Evolutionary conservation across 1,140 invertebrate genomes (phyloP), one percentile per base, ranked within the genome.

Genomic region (Rhopalosiphum maidis): DNA sequence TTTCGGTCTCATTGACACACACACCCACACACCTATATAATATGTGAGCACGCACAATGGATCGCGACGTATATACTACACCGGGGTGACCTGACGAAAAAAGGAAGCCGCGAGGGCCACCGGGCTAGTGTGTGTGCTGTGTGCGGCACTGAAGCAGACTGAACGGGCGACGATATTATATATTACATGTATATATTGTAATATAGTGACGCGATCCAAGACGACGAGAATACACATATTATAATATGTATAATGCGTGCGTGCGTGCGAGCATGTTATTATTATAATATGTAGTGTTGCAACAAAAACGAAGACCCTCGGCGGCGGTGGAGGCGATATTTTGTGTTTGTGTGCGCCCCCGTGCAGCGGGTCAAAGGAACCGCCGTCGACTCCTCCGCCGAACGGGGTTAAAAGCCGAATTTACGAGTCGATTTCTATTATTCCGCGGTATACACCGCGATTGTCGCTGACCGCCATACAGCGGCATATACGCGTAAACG

Each of bases 71-170:
- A 41, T 85, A 41, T 23, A 41, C 83, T 68, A 41, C 35, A 37
- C 35, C 35, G 68, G 90, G 60, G 90, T 82, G 55, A 91, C 90
- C 90, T 21, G 91, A 25, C 1, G 77, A 37, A 92, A 92, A 92
- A 92, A 92, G 90, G 91, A 92, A 92, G 91, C 91, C 91, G 91
- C 60, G 68, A 77, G 77, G 68, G 91, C 91, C 91, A 92, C 91
- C 91, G 77, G 91, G 77, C 68, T 54, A 85, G 91, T 82, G 48
- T 89, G 48, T 89, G 48, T 88, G 48, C 41, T 51, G 48, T 51
- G 48, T 51, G n/a, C 46, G 86, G 46, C 46, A 86, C 23, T n/a
- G n/a, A n/a, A 48, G n/a, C 30, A 86, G 9, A 86, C 43, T 30
- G 48, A 89, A n/a, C 43, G 48, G 48, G n/a, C 46, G 87, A 89